Conservation (phyloP, 92 coral and sea anemone genomes). For the Epizoanthus fatuus region DNA sequence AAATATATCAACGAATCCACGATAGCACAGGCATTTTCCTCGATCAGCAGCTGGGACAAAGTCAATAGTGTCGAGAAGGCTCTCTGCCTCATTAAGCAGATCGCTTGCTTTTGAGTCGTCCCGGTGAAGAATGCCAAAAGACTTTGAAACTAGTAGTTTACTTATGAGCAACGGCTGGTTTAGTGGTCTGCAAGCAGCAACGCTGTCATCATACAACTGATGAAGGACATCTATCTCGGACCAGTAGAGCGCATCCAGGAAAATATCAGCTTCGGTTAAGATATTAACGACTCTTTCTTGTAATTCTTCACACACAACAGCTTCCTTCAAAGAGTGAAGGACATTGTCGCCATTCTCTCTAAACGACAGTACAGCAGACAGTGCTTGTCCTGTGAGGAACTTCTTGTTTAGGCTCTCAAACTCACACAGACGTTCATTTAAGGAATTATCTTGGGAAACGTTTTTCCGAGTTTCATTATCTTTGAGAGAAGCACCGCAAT, state of each 20-base stretch:
- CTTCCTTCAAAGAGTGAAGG: neutral
- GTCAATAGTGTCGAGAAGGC: neutral
- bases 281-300: neutral
- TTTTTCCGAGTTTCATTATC: no score
- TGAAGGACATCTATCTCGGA: neutral
- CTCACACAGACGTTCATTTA: neutral
- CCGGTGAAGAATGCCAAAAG: neutral
- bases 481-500: no score
- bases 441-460: neutral
- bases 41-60: neutral
- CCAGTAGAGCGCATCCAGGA: neutral
- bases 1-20: neutral
- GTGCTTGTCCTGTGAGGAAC: neutral
- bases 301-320: neutral
- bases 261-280: neutral
- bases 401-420: neutral
- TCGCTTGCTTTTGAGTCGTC: neutral
- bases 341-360: neutral
- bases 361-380: neutral
- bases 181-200: neutral
- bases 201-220: neutral
- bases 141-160: neutral
- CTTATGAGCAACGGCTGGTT: neutral
- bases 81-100: neutral
- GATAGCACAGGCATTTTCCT: neutral